These are phyloP conservation scores for Eupithecia subumbrata DNA, from an alignment of 2,888 invertebrate genomes.

Conservation along the genomic window DNA sequence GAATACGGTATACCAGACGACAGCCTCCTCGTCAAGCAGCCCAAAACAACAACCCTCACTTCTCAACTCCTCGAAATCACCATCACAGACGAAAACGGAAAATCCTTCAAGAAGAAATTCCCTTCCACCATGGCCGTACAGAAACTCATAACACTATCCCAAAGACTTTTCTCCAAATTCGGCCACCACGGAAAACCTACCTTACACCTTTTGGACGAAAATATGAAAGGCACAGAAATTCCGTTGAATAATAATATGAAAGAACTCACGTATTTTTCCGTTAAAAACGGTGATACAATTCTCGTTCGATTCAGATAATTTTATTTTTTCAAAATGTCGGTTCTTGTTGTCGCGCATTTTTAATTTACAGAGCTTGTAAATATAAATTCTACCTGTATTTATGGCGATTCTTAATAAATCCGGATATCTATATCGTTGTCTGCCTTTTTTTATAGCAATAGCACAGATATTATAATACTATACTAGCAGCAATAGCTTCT, in stretches of 20 bases:
- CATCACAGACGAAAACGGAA: slow-evolving; percentile 81
- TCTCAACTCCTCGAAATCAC: slow-evolving; percentile 86
- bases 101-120: slow-evolving; percentile 88
- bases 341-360: slow-evolving; percentile 54
- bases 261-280: slow-evolving; percentile 91
- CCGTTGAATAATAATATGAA: slow-evolving; percentile 92
- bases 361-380: slow-evolving; percentile 68
- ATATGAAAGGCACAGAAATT: slow-evolving; percentile 87
- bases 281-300: slow-evolving; percentile 93
- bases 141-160: slow-evolving; percentile 91
- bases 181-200: slow-evolving; percentile 68
- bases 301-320: slow-evolving; percentile 86
- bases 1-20: slow-evolving; percentile 93
- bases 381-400: slow-evolving; percentile 78
- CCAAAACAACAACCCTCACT: slow-evolving; percentile 85
- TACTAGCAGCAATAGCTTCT: no score
- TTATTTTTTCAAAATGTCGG: slow-evolving; percentile 41
- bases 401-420: slow-evolving; percentile 71
- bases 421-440: slow-evolving; percentile 66
- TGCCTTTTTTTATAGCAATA: no score
- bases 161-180: slow-evolving; percentile 87
- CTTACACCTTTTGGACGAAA: slow-evolving; percentile 81
- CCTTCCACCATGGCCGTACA: slow-evolving; percentile 91
- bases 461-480: no score
- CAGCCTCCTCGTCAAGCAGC: slow-evolving; percentile 84